Conservation (phyloP, 2,797 vertebrate genomes). For the Ceyx erithaca region DNA sequence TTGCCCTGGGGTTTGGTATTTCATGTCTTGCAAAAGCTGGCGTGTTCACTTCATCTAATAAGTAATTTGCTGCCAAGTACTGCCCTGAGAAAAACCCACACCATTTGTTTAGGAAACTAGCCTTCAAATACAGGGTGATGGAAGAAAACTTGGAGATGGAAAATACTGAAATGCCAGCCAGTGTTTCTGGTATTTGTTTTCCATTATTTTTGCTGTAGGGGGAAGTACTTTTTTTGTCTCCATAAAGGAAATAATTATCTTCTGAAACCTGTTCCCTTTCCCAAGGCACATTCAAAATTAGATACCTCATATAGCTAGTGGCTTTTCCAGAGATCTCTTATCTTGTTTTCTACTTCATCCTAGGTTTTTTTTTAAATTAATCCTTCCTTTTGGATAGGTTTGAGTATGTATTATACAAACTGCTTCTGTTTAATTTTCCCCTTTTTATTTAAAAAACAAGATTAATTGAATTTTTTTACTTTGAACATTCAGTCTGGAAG, state of each 20-base stretch:
- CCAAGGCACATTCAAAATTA: not conserved
- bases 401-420: not conserved
- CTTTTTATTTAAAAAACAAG: not conserved
- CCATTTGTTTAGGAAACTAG: constrained; percentile 24
- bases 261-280: not conserved
- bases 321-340: not conserved
- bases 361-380: not conserved
- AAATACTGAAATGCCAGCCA: not conserved
- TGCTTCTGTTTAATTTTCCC: not conserved
- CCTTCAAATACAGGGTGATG: not conserved
- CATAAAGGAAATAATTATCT: constrained; percentile 3
- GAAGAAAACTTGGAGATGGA: not conserved
- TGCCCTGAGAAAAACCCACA: not conserved
- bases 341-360: not conserved
- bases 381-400: not conserved
- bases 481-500: not conserved
- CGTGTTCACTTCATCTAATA: fast-evolving
- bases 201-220: constrained; percentile 1
- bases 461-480: not conserved
- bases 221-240: not conserved
- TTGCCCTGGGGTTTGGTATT: constrained; percentile 8
- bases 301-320: not conserved
- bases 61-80: not conserved
- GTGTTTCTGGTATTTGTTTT: not conserved
- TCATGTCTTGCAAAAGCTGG: not conserved